Percentiles rank a stretch among this genome's conserved stretches.
Evolutionary conservation across 2,797 vertebrate species (phyloP).

Genomic region (Macropus fuliginosus): DNA sequence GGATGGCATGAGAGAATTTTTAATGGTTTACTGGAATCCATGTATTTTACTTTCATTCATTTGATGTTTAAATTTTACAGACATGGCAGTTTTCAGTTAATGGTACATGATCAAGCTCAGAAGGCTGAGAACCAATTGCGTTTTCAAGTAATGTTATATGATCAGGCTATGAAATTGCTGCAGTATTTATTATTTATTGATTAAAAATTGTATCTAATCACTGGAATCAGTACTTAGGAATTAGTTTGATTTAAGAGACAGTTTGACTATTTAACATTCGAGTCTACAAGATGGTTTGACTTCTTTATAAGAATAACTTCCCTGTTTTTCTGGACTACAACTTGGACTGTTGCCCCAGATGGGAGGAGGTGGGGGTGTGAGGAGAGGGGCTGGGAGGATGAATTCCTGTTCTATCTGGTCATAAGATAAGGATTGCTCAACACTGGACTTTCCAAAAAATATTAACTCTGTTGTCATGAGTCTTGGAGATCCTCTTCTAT

Average conservation of each 20-base stretch:
- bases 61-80: neutral
- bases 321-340: neutral
- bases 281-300: neutral
- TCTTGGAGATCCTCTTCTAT: neutral
- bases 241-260: neutral
- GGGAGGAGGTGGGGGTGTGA: neutral
- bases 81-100: neutral
- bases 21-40: neutral
- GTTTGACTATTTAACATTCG: neutral
- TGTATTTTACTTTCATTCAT: neutral
- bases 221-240: neutral
- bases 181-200: neutral
- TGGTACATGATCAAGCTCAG: neutral
- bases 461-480: neutral
- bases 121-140: neutral
- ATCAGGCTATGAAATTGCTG: neutral
- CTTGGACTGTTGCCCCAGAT: neutral
- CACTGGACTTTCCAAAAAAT: neutral
- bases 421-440: neutral
- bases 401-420: neutral
- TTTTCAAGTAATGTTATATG: neutral
- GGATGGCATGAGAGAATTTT: neutral
- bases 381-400: neutral
- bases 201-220: neutral
- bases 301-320: neutral